Base-by-base conservation (phyloP, 2,888 invertebrate species). In the Orchesella flavescens region DNA sequence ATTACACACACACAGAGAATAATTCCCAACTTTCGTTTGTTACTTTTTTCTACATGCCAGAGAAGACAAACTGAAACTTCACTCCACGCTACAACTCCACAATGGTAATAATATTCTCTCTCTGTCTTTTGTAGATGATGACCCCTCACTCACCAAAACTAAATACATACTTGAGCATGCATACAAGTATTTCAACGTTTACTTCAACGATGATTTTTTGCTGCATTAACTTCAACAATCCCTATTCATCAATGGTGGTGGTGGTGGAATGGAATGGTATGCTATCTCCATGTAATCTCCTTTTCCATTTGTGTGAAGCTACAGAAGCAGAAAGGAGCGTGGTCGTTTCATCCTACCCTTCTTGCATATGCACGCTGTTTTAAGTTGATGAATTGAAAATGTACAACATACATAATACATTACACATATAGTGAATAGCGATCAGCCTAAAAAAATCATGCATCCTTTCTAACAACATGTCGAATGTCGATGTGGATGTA, bases 201-300 rank as follows among this genome's bases (percentile, higher is more conserved):
- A 82, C 81, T 82, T 82, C 81, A 82, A 82, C 81, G 81, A 82
- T 82, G 69, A 75, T 69, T 82, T 82, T 75, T 82, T 57, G 68
- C 59, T 80, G 68, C 80, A 44, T 68, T 71, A 80, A 74, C 79
- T 65, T 34, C 34, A 75, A 69, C 74, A 82, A 81, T 75, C 68
- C 65, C 74, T 82, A 75, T 82, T 82, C 75, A 75, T 63, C 74
- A 63, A 55, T 65, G 23, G 59, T 59, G n/a, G n/a, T n/a, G n/a
- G n/a, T n/a, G n/a, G n/a, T n/a, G n/a, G n/a, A n/a, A n/a, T n/a
- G n/a, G n/a, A n/a, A n/a, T n/a, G 34, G 34, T 34, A 34, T 59
- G 34, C 65, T 73, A 79, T 73, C 79, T 79, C 46, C 65, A 57
- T 74, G 74, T 74, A 80, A 80, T 80, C 73, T 73, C 43, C 69